Evolutionary conservation across 2,113 vertebrate genomes (phyloP), one percentile per base, ranked within the genome.

Genomic region (Aldabrachelys gigantea): DNA sequence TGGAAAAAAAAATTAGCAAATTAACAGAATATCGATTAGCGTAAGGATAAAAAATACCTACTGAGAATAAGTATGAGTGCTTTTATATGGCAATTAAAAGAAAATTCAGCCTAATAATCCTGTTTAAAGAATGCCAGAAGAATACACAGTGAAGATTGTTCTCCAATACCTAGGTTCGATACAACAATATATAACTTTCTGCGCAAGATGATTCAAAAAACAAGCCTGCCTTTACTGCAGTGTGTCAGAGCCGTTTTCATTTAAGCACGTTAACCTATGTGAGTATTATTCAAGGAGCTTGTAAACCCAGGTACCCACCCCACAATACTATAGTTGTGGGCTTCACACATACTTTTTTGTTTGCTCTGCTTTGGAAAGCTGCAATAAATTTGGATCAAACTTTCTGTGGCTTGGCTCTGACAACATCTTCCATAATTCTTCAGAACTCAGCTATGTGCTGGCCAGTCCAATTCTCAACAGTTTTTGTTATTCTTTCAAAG

Each of bases 361-460:
- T 84, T 90, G 4, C 10, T 1, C 0, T 80, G 35, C 54, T 90
- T 25, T 82, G 52, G 78, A 82, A 94, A 89, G 7, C 24, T 78
- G 49, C 54, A 92, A 47, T 0, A 6, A 44, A 94, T 84, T 57
- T 89, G 2, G 9, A 78, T 53, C 9, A 75, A 76, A 76, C 5
- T 31, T 5, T 89, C 84, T 54, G 5, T 56, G 21, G 5, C 3
- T 82, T 59, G 19, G 49, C 44, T 84, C 6, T 87, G 44, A 47
- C 5, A 89, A 94, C 95, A 85, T 35, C 13, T 54, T 88, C 94
- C 59, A n/a, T 85, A 83, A 57, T 79, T 88, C 82, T 96, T 93
- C 93, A 89, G 76, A 84, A 56, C 22, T 78, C 85, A 88, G 75
- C 21, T 82, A 31, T 59, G 1, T 95, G 57, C 12, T 75, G 31